These are phyloP conservation scores for Hyperoodon ampullatus DNA, from an alignment of 2,113 vertebrate genomes.

Conservation along the genomic window DNA sequence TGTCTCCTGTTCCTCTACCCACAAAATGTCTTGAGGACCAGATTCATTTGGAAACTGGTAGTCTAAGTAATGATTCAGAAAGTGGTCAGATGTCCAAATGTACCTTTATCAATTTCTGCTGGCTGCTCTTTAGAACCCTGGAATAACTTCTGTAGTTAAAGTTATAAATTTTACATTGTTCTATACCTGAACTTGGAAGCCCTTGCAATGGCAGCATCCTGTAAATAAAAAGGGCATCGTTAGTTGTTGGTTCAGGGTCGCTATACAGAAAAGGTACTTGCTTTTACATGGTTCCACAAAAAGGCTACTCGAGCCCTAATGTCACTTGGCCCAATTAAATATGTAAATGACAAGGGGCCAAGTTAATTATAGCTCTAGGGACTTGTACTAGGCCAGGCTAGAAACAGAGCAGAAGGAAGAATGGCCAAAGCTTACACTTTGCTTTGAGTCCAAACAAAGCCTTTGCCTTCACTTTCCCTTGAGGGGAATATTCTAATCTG, in stretches of 20 bases:
- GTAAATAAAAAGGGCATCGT: slow-evolving; percentile 13
- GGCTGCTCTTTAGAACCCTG: background rate
- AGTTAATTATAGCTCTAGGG: slow-evolving; percentile 71
- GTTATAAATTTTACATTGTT: background rate
- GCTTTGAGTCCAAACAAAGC: slow-evolving; percentile 60
- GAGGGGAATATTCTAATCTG: slow-evolving; percentile 43
- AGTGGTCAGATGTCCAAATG: background rate
- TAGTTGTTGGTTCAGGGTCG: slow-evolving; percentile 21
- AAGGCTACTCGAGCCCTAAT: slow-evolving; percentile 63
- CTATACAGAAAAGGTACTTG: slow-evolving; percentile 63
- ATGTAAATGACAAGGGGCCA: slow-evolving; percentile 73
- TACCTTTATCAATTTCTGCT: background rate
- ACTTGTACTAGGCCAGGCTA: slow-evolving; percentile 36
- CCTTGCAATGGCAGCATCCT: background rate
- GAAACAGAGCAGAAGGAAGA: slow-evolving; percentile 52
- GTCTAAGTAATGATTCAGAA: background rate
- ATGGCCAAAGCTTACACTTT: slow-evolving; percentile 51
- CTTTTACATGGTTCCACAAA: slow-evolving; percentile 66
- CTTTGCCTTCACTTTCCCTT: slow-evolving; percentile 59
- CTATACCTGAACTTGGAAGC: background rate
- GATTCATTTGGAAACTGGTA: slow-evolving; percentile 9
- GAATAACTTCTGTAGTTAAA: background rate
- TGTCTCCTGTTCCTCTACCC: background rate
- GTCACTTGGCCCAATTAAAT: slow-evolving; percentile 76
- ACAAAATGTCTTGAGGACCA: background rate